These are phyloP conservation scores for Clepsis dumicolana DNA, from an alignment of 2,888 invertebrate species.

Conservation along the genomic window DNA sequence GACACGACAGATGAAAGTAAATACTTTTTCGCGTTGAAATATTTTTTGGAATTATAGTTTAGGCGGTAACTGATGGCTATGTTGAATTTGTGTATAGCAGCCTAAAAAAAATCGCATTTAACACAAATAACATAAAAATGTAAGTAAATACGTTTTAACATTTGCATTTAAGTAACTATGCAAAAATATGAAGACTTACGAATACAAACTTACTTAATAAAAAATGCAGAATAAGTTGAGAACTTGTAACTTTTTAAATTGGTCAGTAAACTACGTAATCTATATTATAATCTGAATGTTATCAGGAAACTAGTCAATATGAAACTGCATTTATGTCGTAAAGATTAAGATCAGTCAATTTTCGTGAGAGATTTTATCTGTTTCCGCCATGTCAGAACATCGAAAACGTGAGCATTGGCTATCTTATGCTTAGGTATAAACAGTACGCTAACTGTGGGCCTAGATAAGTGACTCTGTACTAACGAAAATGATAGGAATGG, in stretches of 20 bases:
- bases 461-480: no score
- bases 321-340: not conserved
- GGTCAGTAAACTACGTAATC: not conserved
- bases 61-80: no score
- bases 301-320: not conserved
- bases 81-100: no score
- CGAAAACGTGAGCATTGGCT: conserved; percentile 16
- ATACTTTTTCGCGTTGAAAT: no score
- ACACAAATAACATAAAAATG: no score
- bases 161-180: not conserved
- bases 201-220: not conserved
- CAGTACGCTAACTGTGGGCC: not conserved
- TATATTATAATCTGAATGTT: not conserved
- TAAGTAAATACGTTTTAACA: no score
- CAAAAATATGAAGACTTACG: not conserved
- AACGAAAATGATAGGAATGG: no score
- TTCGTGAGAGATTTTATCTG: conserved; percentile 22
- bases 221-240: not conserved
- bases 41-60: no score
- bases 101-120: no score
- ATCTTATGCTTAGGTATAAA: not conserved
- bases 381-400: conserved; percentile 30
- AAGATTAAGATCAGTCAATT: conserved; percentile 37
- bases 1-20: no score
- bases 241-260: not conserved